These are phyloP conservation scores for Anguilla rostrata DNA, from an alignment of 2,113 vertebrate species.

Conservation along the genomic window DNA sequence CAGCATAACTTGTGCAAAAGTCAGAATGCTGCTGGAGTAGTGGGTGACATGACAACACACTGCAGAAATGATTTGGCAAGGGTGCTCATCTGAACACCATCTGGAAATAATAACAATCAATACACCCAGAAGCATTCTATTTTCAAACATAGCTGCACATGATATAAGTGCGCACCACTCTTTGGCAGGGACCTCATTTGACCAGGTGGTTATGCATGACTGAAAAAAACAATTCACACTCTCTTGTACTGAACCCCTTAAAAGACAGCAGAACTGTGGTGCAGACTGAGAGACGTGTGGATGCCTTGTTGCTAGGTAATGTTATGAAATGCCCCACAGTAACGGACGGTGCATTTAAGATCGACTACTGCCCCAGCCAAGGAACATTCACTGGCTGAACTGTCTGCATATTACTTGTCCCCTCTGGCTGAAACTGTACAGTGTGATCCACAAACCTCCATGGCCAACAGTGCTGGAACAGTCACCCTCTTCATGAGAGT, in stretches of 20 bases:
- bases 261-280: not conserved
- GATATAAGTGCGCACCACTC: not conserved
- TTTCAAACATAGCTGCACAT: not conserved
- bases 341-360: not conserved
- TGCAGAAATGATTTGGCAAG: not conserved
- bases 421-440: not conserved
- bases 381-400: not conserved
- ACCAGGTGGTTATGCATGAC: not conserved
- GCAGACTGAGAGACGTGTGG: not conserved
- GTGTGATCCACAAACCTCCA: not conserved
- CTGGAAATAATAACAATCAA: not conserved
- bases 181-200: not conserved
- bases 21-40: not conserved
- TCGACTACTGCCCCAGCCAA: not conserved
- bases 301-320: not conserved
- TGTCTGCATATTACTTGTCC: not conserved
- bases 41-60: not conserved
- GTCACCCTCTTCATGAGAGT: not conserved
- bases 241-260: not conserved
- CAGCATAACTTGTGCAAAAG: not conserved
- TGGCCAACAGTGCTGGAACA: conserved; percentile 4
- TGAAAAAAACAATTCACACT: not conserved
- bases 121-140: not conserved
- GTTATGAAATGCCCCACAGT: not conserved
- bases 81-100: not conserved